These are phyloP conservation scores for Drosophila mojavensis DNA, from an alignment of 1,140 invertebrate genomes.

Conservation along the genomic window DNA sequence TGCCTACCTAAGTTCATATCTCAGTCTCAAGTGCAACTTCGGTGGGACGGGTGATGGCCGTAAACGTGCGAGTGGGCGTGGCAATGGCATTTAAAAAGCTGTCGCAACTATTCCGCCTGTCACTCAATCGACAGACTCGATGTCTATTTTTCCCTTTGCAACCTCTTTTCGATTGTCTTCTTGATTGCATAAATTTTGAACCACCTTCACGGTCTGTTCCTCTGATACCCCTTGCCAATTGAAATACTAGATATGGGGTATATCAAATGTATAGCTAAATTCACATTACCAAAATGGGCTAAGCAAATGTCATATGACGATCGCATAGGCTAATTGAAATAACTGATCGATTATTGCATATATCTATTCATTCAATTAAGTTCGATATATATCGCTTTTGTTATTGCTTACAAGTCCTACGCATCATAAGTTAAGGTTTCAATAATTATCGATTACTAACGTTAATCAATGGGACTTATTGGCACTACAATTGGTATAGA, in stretches of 20 bases:
- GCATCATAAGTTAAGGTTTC: too few species aligned
- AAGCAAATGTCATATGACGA: neutral
- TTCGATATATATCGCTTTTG: too few species aligned
- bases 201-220: neutral
- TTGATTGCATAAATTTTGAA: neutral
- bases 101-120: slow-evolving; percentile 25
- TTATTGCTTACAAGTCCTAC: too few species aligned
- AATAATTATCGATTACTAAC: too few species aligned
- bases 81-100: slow-evolving; percentile 39
- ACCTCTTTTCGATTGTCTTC: slow-evolving; percentile 2
- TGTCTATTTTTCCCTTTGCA: slow-evolving; percentile 23
- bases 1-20: slow-evolving; percentile 14
- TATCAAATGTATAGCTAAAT: neutral
- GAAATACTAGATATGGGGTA: neutral
- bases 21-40: slow-evolving; percentile 5
- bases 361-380: too few species aligned
- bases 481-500: too few species aligned
- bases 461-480: too few species aligned
- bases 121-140: slow-evolving; percentile 37
- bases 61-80: slow-evolving; percentile 1
- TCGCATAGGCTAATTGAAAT: too few species aligned
- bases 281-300: too few species aligned
- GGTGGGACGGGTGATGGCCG: neutral
- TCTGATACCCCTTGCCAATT: neutral
- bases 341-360: too few species aligned